Percentiles rank a stretch among this genome's conserved stretches.
These are phyloP conservation scores for Pandion haliaetus DNA, from an alignment of 2,113 vertebrate genomes.

Conservation along the genomic window DNA sequence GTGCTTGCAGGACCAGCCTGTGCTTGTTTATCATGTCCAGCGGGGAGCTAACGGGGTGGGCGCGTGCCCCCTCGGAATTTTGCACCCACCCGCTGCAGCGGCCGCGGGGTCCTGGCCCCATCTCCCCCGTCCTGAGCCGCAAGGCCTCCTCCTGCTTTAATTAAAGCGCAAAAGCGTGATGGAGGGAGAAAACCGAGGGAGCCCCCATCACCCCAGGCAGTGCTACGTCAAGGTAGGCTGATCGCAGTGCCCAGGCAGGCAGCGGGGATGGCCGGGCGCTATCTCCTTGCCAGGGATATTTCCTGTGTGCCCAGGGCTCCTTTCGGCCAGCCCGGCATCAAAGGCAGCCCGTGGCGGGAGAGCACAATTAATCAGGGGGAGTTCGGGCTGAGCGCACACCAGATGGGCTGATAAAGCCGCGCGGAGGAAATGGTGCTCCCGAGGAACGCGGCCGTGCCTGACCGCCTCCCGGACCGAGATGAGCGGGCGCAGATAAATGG, in stretches of 20 bases:
- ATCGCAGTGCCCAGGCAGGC: slow-evolving; percentile 61
- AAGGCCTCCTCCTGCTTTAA: background rate
- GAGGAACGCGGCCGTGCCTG: slow-evolving; percentile 77
- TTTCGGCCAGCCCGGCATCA: slow-evolving; percentile 75
- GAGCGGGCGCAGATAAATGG: slow-evolving; percentile 56
- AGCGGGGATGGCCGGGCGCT: slow-evolving; percentile 19
- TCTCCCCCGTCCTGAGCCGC: fast-evolving
- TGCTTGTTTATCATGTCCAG: fast-evolving
- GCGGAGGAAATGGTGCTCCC: slow-evolving; percentile 86
- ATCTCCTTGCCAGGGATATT: slow-evolving; percentile 72
- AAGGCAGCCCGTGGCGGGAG: slow-evolving; percentile 76
- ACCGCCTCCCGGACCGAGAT: slow-evolving; percentile 65
- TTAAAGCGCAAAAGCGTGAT: background rate
- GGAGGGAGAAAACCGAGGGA: background rate
- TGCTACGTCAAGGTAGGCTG: slow-evolving; percentile 75
- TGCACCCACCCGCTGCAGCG: background rate
- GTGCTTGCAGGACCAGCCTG: background rate
- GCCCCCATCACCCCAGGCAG: background rate
- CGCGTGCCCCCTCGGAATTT: background rate
- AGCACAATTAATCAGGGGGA: slow-evolving; percentile 81
- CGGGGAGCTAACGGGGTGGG: background rate
- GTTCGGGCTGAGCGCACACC: slow-evolving; percentile 83
- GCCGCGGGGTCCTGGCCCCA: background rate
- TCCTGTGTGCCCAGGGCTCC: slow-evolving; percentile 73
- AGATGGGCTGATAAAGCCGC: slow-evolving; percentile 85